A percentile compares a stretch with the other conserved stretches of the same genome.
Conservation (phyloP, 2,888 invertebrate genomes). For the Rhaphigaster nebulosa region DNA sequence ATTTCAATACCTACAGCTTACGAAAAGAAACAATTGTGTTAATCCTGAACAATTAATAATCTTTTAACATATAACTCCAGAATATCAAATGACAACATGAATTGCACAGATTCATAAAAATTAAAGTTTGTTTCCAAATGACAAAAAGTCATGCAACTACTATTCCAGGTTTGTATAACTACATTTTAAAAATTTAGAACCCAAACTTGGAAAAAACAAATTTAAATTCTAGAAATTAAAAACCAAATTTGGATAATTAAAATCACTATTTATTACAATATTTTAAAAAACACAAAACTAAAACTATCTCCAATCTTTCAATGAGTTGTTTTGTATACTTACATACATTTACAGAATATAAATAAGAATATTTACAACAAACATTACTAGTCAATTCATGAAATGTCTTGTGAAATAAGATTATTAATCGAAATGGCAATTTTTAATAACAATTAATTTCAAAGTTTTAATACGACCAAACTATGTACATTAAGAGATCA, state of each 20-base stretch:
- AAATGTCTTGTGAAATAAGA: not conserved
- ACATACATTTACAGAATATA: not conserved
- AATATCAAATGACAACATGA: not conserved
- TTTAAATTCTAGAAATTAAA: not conserved
- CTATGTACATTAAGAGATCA: not conserved
- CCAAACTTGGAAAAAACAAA: not conserved
- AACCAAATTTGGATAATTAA: too few relatives aligned
- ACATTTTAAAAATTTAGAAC: not conserved
- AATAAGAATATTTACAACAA: not conserved
- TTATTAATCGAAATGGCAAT: not conserved
- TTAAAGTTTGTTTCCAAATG: not conserved
- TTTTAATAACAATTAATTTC: not conserved
- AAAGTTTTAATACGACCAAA: not conserved
- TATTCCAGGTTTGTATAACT: not conserved
- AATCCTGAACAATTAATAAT: not conserved
- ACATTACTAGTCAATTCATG: not conserved
- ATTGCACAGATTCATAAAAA: not conserved
- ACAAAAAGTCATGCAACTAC: not conserved
- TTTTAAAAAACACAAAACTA: not conserved
- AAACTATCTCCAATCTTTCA: not conserved
- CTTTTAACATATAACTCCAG: not conserved
- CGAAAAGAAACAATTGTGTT: not conserved
- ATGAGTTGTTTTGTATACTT: not conserved
- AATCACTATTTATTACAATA: not conserved
- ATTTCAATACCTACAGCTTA: not conserved